These are phyloP conservation scores for Orthonevra nobilis DNA, from an alignment of 2,888 invertebrate genomes.

Conservation along the genomic window DNA sequence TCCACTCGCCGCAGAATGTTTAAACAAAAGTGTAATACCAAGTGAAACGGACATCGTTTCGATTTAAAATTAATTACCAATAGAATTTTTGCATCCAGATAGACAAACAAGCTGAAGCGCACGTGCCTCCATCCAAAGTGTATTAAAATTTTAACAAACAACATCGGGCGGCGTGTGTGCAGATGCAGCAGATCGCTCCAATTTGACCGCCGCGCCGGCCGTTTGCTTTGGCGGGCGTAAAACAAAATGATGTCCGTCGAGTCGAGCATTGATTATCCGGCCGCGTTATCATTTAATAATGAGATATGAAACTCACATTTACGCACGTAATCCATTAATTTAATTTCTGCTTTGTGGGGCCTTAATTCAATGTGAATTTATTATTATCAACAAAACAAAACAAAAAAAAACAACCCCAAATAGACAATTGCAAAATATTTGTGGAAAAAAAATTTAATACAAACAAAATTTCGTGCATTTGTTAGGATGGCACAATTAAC, in stretches of 20 bases:
- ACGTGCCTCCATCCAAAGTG: conserved; percentile 13
- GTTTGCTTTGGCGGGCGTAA: too few species aligned
- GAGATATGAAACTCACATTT: conserved; percentile 40
- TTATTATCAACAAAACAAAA: conserved; percentile 24
- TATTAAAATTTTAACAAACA: conserved; percentile 63
- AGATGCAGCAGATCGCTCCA: too few species aligned
- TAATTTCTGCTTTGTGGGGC: conserved; percentile 18
- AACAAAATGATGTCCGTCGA: conserved; percentile 13
- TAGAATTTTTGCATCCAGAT: conserved; percentile 30
- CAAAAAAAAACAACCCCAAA: not conserved
- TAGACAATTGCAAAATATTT: too few species aligned
- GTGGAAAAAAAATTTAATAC: too few species aligned
- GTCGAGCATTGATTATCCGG: conserved; percentile 39
- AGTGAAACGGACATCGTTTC: conserved; percentile 9
- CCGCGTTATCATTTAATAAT: conserved; percentile 44
- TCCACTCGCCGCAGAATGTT: not conserved
- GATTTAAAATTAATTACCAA: conserved; percentile 60
- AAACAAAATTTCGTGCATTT: too few species aligned
- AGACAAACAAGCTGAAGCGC: not conserved
- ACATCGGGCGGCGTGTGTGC: conserved; percentile 7
- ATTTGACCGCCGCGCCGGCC: too few species aligned
- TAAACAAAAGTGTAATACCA: not conserved
- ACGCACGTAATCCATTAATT: conserved; percentile 54
- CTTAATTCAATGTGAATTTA: conserved; percentile 33
- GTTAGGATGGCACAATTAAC: conserved; percentile 39